Evolutionary conservation across 2,797 vertebrate species (phyloP), one percentile per base, ranked within the genome.

Genomic region (Malacoctenus gilli): DNA sequence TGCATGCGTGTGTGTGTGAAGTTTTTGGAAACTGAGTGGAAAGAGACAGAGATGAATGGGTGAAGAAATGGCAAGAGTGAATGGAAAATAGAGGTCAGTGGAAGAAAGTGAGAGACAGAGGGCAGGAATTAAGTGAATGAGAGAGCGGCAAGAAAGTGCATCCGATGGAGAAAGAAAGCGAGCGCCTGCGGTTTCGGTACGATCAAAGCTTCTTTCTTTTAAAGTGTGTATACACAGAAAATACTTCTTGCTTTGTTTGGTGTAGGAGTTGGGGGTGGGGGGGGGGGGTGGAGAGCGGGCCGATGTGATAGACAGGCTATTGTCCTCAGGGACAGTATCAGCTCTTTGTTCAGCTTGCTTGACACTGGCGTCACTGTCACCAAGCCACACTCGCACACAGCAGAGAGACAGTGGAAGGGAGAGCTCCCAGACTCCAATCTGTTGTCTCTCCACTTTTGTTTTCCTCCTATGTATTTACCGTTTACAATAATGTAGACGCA

Each of bases 321-420:
- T 87, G 82, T 87, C 73, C 68, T 66, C 35, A 0, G 64, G 62
- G 73, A 76, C 67, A 79, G 42, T 61, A 75, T 79, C 68, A 59
- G 67, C 72, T 84, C 85, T 83, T 79, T 85, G 80, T 86, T 73
- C 70, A n/a, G 69, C 60, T 49, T 56, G 62, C 73, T 59, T 80
- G 68, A 82, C 81, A 69, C 78, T 30, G 46, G 60, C 58, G 77
- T 79, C 69, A 40, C 74, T 68, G 79, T 82, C 84, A 66, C 82
- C 60, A 19, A 32, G 60, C 65, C 64, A 53, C 67, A 64, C 58
- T 55, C 34, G 66, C 65, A 39, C 39, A 48, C 59, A 57, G 72
- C 52, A 54, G 22, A 23, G 39, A 30, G 28, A 21, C 25, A 32
- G 36, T n/a, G 14, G 38, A 8, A 36, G 36, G 16, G 7, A 49